Evolutionary conservation across 2,797 vertebrate genomes (phyloP), one percentile per base, ranked within the genome.

Genomic region (Streptopelia turtur): DNA sequence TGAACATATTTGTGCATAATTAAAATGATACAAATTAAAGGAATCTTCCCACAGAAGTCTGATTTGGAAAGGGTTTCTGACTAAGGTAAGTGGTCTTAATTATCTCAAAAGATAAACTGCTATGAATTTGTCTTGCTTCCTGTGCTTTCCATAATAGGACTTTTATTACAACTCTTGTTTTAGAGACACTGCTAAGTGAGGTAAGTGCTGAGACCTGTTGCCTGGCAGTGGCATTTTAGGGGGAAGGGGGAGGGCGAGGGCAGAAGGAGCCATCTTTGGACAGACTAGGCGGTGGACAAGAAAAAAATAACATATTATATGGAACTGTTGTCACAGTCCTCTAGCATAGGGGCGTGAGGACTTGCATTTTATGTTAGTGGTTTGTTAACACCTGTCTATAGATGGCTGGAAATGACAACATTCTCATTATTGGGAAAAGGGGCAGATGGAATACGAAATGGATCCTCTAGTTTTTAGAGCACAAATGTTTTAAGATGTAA

Each of bases 121-220:
- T 8, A 80, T 53, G 11, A 61, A 63, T 81, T 76, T 81, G 16
- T 71, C 35, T 57, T 83, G 52, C 16, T 90, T 66, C 41, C 17
- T 91, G 49, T 45, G 8, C 16, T 94, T 95, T 87, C 76, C 39
- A 5, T 83, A 31, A 24, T 71, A 56, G 43, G 43, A 82, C 43
- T 82, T 96, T 95, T 91, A 33, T 65, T 87, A 89, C 60, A 72
- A 55, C 59, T 78, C 57, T 88, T 84, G 24, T 2, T 81, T 83
- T 78, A 82, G 70, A 74, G 70, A 41, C 52, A 53, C 37, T 94
- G 86, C 12, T 84, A 64, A 72, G 60, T 70, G 84, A 97, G 93
- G 91, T 96, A 95, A 87, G 89, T 95, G 49, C 24, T 89, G 93
- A 88, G 75, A 89, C 33, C 78, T 39, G 53, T 39, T 70, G 84